Base-by-base conservation (phyloP, 2,888 invertebrate genomes). In the Ectobius pallidus region DNA sequence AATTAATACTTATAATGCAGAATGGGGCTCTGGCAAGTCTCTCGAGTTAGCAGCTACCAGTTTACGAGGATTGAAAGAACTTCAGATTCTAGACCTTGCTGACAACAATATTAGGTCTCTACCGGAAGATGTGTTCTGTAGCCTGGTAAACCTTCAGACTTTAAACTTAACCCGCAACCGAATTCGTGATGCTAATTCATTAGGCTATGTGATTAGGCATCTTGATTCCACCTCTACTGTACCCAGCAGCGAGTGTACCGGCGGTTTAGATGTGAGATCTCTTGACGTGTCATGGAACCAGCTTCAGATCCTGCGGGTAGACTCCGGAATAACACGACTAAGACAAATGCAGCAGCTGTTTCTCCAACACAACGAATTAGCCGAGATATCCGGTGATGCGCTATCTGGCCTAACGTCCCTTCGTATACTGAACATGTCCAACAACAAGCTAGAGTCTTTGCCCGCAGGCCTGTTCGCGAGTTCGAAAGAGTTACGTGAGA, bases 101-200 rank as follows among this genome's bases (percentile, higher is more conserved):
- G 90, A 92, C 84, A 95, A 94, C 85, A 94, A 95, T 85, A 88
- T 96, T 77, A 88, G 92, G 78, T 89, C 90, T 76, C 82, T 95
- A 81, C 94, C 95, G 58, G 91, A 92, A 78, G 91, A 90, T 79
- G 88, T 90, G 76, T 92, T 95, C 81, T 95, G 95, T 84, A 88
- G 90, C 61, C 84, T 95, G 81, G 88, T 90, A 78, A 94, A 92
- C 83, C 86, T 95, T 74, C 92, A 93, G 82, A 88, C 91, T 76
- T 85, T 96, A 69, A 96, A 96, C 86, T 86, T 96, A 80, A 95
- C 95, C 68, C 87, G 90, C 77, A 96, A 96, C 84, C 90, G 92
- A 79, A 89, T 96, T 77, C 89, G 90, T 77, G 92, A 91, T 77
- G 87, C 93, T 7, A 91, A 92, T 76, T 89, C 91, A 78, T 86